Evolutionary conservation across 2,113 vertebrate genomes (phyloP).

Genomic region (Eolophus roseicapilla): DNA sequence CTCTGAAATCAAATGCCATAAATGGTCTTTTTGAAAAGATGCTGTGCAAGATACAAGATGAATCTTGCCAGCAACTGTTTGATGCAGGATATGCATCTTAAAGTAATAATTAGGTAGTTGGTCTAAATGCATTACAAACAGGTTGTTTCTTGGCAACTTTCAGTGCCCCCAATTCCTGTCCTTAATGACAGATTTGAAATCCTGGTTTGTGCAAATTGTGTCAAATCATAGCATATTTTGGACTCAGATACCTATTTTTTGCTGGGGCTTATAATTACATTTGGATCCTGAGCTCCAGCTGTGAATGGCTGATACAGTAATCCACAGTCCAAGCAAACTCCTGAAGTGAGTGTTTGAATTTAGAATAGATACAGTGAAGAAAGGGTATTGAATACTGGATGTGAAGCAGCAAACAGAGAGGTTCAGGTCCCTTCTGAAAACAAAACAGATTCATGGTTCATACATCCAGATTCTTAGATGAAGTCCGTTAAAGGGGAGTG

Average conservation of each 20-base stretch:
- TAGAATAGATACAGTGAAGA: not conserved
- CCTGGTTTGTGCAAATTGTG: constrained; percentile 46
- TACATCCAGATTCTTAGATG: not conserved
- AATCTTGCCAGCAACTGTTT: not conserved
- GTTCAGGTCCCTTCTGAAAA: not conserved
- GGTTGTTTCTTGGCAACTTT: not conserved
- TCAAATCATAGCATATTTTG: constrained; percentile 48
- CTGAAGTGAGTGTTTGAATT: not conserved
- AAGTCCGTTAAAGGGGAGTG: not conserved
- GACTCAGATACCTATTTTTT: constrained; percentile 18
- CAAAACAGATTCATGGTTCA: not conserved
- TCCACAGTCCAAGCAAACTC: not conserved
- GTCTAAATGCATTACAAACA: not conserved
- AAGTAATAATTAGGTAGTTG: not conserved
- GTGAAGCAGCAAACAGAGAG: not conserved
- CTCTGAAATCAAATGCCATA: not conserved
- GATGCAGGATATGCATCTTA: not conserved
- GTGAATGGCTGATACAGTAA: not conserved
- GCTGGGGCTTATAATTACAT: constrained; percentile 19
- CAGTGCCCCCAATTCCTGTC: constrained; percentile 33
- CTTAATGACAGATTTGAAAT: constrained; percentile 51
- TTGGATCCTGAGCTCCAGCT: constrained; percentile 1
- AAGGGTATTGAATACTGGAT: fast-evolving
- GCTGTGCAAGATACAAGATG: not conserved
- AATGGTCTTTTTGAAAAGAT: not conserved